Evolutionary conservation across 2,797 vertebrate genomes (phyloP), one percentile per base, ranked within the genome.

Genomic region (Coluber constrictor): DNA sequence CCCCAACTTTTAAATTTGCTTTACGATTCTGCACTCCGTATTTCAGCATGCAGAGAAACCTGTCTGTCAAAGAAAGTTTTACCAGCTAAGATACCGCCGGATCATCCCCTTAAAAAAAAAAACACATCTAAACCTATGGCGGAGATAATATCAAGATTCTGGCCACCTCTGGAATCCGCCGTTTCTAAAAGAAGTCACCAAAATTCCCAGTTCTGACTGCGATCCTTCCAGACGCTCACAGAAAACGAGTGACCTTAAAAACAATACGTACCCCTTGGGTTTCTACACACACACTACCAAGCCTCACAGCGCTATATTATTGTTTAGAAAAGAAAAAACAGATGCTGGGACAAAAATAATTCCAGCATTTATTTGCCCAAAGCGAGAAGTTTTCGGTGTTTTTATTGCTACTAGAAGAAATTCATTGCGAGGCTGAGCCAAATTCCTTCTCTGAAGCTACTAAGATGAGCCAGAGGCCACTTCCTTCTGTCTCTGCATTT

Each of bases 321-420:
- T 4, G 70, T 79, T 79, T 23, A 43, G 13, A 3, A 3, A 4
- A 56, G 15, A 93, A 95, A 95, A 95, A 7, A 51, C 6, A 51
- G 94, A 96, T 37, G 18, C 87, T 7, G 70, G 88, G 43, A 87
- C 90, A 92, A 92, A 92, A 88, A 90, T 79, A 59, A 90, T 54
- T 79, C 91, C 91, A 95, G 90, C 74, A 89, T 87, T 92, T 94
- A 87, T 87, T 92, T 94, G 79, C 51, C 1, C 0, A 0, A 93
- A 23, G 94, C 91, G 95, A 94, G 92, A 3, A 16, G 56, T 66
- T 56, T 91, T 91, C 91, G 8, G 8, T 4, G 18, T 37, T 37
- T 74, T 79, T 43, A 79, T 79, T 43, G 32, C 70, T 23, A 4
- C 70, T 37, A 37, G 32, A 23, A 70, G 70, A 4, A 70, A 70